Conservation (phyloP, 2,888 invertebrate species). For the Beris morrisii region DNA sequence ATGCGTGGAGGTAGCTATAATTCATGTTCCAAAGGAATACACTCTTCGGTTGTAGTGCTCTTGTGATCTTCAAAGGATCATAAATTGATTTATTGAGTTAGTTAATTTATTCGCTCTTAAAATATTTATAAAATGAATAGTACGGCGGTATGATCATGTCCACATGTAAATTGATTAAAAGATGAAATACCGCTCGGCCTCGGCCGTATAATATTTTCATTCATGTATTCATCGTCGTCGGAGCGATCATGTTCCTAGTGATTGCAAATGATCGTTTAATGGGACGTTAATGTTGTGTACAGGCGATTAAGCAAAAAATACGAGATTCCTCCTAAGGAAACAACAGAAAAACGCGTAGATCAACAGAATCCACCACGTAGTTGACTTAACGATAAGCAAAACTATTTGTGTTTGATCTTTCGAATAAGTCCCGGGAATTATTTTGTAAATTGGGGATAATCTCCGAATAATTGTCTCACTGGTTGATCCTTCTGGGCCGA, state of each 20-base stretch:
- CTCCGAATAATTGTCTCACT: slow-evolving; percentile 22
- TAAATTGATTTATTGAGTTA: slow-evolving; percentile 38
- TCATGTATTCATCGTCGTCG: not conserved
- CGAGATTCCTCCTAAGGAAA: not conserved
- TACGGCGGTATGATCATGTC: slow-evolving; percentile 30
- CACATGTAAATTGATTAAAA: slow-evolving; percentile 38
- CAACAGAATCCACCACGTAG: not conserved
- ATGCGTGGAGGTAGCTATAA: slow-evolving; percentile 39
- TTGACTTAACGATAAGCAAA: slow-evolving; percentile 20
- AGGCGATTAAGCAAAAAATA: slow-evolving; percentile 12
- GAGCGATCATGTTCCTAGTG: too few species aligned
- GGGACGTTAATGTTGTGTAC: slow-evolving; percentile 16
- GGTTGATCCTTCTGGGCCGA: slow-evolving; percentile 7
- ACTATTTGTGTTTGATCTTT: slow-evolving; percentile 7
- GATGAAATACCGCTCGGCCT: slow-evolving; percentile 34
- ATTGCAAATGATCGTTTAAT: slow-evolving; percentile 17
- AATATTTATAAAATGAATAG: slow-evolving; percentile 31
- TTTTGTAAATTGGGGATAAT: slow-evolving; percentile 30
- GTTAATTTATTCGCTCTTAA: slow-evolving; percentile 37
- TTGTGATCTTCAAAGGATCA: slow-evolving; percentile 36
- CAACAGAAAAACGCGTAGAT: slow-evolving; percentile 1
- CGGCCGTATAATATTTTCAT: not conserved
- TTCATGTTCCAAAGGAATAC: slow-evolving; percentile 32
- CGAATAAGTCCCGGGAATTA: slow-evolving; percentile 15
- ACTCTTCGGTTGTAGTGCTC: slow-evolving; percentile 19